Conservation (phyloP, 2,113 vertebrate genomes). For the Orcinus orca region DNA sequence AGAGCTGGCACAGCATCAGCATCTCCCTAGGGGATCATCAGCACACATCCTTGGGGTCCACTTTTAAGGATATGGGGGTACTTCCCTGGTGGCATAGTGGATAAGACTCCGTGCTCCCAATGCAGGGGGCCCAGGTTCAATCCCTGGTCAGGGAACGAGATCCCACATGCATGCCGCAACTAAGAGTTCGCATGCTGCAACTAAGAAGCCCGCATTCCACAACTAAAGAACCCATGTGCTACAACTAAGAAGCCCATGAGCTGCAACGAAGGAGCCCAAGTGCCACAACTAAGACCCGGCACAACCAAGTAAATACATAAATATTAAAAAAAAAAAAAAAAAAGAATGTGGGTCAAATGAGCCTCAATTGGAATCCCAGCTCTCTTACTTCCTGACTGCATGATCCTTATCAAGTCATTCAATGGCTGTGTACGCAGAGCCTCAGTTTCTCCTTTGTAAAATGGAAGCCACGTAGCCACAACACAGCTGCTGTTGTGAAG, state of each 20-base stretch:
- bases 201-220: accelerated
- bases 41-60: background rate
- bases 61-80: background rate
- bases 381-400: background rate
- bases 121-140: too few species aligned
- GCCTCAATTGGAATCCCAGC: background rate
- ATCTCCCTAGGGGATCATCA: background rate
- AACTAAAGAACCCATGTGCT: too few species aligned
- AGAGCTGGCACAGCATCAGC: background rate
- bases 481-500: background rate
- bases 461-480: background rate
- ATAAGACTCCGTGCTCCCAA: too few species aligned
- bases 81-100: too few species aligned
- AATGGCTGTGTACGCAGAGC: accelerated
- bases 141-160: too few species aligned
- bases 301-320: too few species aligned
- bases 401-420: background rate
- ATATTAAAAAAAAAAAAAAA: too few species aligned
- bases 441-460: background rate
- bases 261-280: too few species aligned
- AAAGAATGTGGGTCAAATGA: background rate
- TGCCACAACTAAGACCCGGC: too few species aligned
- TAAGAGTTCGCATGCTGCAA: too few species aligned
- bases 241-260: too few species aligned
- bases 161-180: too few species aligned